Evolutionary conservation across 92 coral and sea anemone genomes (phyloP).

Genomic region (Epizoanthus ramosus): DNA sequence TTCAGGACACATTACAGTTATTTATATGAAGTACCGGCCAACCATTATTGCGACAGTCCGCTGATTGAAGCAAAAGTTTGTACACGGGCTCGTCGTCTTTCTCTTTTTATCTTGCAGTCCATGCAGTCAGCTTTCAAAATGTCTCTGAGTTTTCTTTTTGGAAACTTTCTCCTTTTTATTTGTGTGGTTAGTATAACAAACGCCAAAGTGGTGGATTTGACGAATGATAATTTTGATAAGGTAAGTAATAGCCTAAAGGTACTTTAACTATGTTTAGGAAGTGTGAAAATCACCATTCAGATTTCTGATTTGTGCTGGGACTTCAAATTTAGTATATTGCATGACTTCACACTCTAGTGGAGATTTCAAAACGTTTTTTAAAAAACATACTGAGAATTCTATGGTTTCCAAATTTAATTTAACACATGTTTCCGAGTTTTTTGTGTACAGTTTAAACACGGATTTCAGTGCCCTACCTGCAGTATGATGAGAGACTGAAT

Average conservation of each 20-base stretch:
- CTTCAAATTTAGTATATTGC: no score
- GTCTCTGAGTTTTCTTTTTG: neutral
- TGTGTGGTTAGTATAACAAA: slow-evolving; percentile 11
- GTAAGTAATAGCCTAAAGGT: slow-evolving; percentile 44
- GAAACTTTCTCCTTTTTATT: neutral
- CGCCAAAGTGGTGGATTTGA: slow-evolving; percentile 77
- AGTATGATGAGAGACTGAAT: no score
- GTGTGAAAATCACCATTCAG: no score
- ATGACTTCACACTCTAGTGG: no score
- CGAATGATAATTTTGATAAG: slow-evolving; percentile 77
- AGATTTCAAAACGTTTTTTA: no score
- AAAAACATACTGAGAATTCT: no score
- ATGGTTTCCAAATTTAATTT: no score
- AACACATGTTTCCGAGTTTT: no score
- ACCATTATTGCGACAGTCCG: neutral
- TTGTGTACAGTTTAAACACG: no score
- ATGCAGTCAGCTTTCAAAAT: neutral
- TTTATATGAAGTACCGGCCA: neutral
- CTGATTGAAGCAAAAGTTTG: neutral
- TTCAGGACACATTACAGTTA: neutral
- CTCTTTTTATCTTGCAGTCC: neutral
- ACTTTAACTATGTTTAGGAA: neutral
- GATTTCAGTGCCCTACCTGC: no score
- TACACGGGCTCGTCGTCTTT: slow-evolving; percentile 6
- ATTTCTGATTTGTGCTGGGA: no score